Conservation (phyloP, 2,888 invertebrate species). For the Nymphalis c-album region DNA sequence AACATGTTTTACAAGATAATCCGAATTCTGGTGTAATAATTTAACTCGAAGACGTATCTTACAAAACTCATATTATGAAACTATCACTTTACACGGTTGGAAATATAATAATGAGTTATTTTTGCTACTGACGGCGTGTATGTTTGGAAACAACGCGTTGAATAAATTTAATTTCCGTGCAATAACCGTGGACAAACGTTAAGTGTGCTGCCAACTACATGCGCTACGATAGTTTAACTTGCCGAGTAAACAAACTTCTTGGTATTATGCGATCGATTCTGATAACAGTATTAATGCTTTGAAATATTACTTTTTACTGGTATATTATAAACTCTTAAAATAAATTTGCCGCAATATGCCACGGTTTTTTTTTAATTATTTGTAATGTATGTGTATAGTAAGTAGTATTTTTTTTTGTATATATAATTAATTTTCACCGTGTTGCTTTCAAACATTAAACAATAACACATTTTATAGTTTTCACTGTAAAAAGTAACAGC, state of each 20-base stretch:
- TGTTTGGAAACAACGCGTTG: constrained; percentile 37
- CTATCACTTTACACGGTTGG: constrained; percentile 25
- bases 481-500: too few species aligned
- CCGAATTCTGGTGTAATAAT: constrained; percentile 23
- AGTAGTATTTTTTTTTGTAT: too few species aligned
- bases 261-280: constrained; percentile 1
- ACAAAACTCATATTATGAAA: constrained; percentile 37
- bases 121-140: constrained; percentile 38
- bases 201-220: constrained; percentile 2
- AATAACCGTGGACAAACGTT: constrained; percentile 17
- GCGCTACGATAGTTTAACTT: neutral
- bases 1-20: constrained; percentile 16
- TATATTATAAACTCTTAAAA: too few species aligned
- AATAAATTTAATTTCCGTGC: constrained; percentile 39
- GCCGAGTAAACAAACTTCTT: neutral
- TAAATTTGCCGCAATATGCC: too few species aligned
- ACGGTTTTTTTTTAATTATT: too few species aligned
- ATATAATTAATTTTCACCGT: too few species aligned
- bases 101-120: constrained; percentile 38
- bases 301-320: neutral
- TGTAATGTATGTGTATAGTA: too few species aligned
- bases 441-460: too few species aligned
- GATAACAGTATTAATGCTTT: neutral
- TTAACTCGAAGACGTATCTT: constrained; percentile 17
- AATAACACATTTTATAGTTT: too few species aligned